Conservation (phyloP, 1,140 invertebrate species). For the Cydia fagiglandana region DNA sequence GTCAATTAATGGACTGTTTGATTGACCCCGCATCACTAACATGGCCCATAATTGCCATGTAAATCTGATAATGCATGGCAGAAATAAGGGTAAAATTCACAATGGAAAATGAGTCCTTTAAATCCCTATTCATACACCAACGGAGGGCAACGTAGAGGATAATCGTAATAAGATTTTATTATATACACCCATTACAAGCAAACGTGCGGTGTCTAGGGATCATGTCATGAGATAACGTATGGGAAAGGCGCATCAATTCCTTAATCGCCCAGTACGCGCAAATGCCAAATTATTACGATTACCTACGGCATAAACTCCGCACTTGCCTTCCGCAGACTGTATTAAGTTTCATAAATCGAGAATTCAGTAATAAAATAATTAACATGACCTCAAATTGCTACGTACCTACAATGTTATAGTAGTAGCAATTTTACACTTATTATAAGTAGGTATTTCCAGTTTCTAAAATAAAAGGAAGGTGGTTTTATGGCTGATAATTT, state of each 20-base stretch:
- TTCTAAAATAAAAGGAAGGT: slow-evolving; percentile 61
- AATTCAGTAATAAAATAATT: slow-evolving; percentile 47
- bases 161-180: slow-evolving; percentile 67
- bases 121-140: slow-evolving; percentile 60
- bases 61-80: slow-evolving; percentile 13
- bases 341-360: slow-evolving; percentile 31
- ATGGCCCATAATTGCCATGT: neutral
- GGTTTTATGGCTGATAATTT: slow-evolving; percentile 74
- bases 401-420: slow-evolving; percentile 40
- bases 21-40: slow-evolving; percentile 4
- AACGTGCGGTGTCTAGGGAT: slow-evolving; percentile 64
- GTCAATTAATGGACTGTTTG: slow-evolving; percentile 28
- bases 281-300: slow-evolving; percentile 34
- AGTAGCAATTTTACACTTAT: slow-evolving; percentile 51
- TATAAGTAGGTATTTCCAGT: slow-evolving; percentile 50
- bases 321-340: slow-evolving; percentile 13
- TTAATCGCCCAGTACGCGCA: slow-evolving; percentile 43
- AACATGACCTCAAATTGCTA: slow-evolving; percentile 43
- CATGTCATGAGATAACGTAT: slow-evolving; percentile 50
- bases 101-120: slow-evolving; percentile 51
- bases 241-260: slow-evolving; percentile 52
- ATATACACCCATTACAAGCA: slow-evolving; percentile 63
- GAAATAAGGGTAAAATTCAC: slow-evolving; percentile 44
- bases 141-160: slow-evolving; percentile 55
- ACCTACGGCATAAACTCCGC: slow-evolving; percentile 33